Base-by-base conservation (phyloP, 2,888 invertebrate genomes). In the Drosophila neonasuta region DNA sequence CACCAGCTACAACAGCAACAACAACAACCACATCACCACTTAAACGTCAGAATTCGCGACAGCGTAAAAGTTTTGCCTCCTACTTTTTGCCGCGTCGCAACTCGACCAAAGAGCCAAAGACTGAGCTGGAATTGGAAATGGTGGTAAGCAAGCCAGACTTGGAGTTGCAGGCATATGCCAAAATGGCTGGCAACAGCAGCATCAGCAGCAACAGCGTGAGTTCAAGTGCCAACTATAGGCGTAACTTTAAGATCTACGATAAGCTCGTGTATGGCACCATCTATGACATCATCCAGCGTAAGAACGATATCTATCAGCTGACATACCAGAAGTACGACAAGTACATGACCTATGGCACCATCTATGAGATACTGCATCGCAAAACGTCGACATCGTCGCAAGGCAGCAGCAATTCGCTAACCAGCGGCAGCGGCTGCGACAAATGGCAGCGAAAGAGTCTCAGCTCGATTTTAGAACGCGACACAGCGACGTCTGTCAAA, bases 271-370 rank as follows among this genome's bases (percentile, higher is more conserved):
- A 91, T 58, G 91, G 91, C 48, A 91, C 91, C 44, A 91, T 91
- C 65, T 91, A 91, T 75, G 91, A 91, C 70, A 91, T 91, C 30
- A 90, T 91, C 34, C 91, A 91, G 73, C 88, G 89, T 10, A 91
- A 91, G 71, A 91, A 90, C 49, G 90, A 91, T 74, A 90, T 90
- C 30, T 91, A 90, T 77, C 89, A 88, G 68, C 66, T 89, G 74
- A 90, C 90, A 10, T 90, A 89, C 75, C 90, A 90, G 62, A 90
- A 90, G 60, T 91, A 91, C 69, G 91, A 91, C 77, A 91, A 91
- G 59, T 91, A 91, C 68, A 91, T 91, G 91, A 91, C 91, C 30
- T 91, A 91, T 67, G 91, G 91, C 59, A 91, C 91, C 50, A 91
- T 91, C 57, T 91, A 91, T 73, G 91, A 91, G 76, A 91, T 91